Evolutionary conservation across 30 jellyfish, hydroid and myxozoan species (phyloP), one percentile per base, ranked within the genome.

Genomic region (Calvadosia cruxmelitensis): DNA sequence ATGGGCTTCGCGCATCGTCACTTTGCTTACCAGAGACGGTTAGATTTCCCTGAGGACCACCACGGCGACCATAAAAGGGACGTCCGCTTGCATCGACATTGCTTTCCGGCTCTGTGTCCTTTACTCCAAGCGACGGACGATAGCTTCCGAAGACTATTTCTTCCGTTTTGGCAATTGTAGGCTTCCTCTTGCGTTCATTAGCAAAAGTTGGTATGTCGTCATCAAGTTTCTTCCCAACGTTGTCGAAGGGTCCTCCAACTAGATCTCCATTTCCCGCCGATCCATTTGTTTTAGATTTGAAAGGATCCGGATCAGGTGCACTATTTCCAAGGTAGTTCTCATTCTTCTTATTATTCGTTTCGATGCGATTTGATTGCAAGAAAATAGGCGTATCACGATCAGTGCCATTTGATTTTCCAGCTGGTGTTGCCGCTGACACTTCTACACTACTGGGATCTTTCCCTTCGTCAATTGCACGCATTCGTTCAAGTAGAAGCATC

Each of bases 401-500:
- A 5, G 57, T 20, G 57, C 57, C 57, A 42, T 42, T 42, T 42
- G 10, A 20, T 42, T 42, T 10, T 42, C 20, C 20, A 20, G 20
- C 20, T 5, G 57, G 57, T n/a, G 24, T 27, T 2, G 24, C 12
- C 28, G 75, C 16, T 13, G 24, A 27, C 1, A 32, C 72, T 28
- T 52, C 52, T 7, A 50, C 62, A 33, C 53, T 30, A 52, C 53
- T 80, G 1, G 78, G 76, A 64, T 63, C 49, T 36, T 66, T 66
- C 1, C 93, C 92, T 1, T 32, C 67, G 57, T 86, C 94, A 29
- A 79, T 79, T 0, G 96, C 96, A 29, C 75, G 81, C 84, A 86
- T 52, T n/a, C 86, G 75, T 12, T 88, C 94, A 27, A 79, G 76
- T 31, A 86, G 82, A 23, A 75, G 53, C 57, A 75, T 93, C 66